Base-by-base conservation (phyloP, 2,797 vertebrate genomes). In the Zenarchopterus dispar region DNA sequence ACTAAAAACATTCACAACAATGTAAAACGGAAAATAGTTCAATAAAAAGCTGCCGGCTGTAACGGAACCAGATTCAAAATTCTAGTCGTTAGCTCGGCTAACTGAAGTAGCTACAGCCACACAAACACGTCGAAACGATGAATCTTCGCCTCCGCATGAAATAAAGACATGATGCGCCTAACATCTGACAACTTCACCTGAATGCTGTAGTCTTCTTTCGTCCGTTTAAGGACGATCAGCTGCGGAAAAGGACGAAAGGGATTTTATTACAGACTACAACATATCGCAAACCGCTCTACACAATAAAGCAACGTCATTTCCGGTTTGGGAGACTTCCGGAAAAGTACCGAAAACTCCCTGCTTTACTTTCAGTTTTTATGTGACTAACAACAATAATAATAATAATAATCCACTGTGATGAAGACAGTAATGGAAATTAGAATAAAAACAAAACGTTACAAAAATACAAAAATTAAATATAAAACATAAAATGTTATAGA, bases 81-180 rank as follows among this genome's bases (percentile, higher is more conserved):
- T 47, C 11, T 2, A 28, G n/a, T 3, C 8, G 31, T 39, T 58
- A 68, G 75, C 51, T 18, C 17, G 1, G 39, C 52, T 75, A 57
- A 4, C 31, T 5, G n/a, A n/a, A n/a, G 17, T 4, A 24, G 26
- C 62, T 16, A 5, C 13, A n/a, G 9, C 31, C 2, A 33, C 6
- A 3, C 2, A 33, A 39, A 9, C 0, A 3, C 0, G 9, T 5
- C 2, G n/a, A 28, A 0, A 52, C 18, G n/a, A 58, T 43, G 0
- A 33, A 62, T 42, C 16, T 11, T 17, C 0, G 2, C 1, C 5
- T 0, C 1, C 4, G 5, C 2, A 1, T 0, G 0, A 17, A 0
- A 0, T 0, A 15, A 6, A 0, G 2, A 0, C 0, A 5, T 5
- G 6, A n/a, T 2, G 6, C 33, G 33, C 0, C 6, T 0, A 0